Base-by-base conservation (phyloP, 2,888 invertebrate genomes). In the Buathra laborator region DNA sequence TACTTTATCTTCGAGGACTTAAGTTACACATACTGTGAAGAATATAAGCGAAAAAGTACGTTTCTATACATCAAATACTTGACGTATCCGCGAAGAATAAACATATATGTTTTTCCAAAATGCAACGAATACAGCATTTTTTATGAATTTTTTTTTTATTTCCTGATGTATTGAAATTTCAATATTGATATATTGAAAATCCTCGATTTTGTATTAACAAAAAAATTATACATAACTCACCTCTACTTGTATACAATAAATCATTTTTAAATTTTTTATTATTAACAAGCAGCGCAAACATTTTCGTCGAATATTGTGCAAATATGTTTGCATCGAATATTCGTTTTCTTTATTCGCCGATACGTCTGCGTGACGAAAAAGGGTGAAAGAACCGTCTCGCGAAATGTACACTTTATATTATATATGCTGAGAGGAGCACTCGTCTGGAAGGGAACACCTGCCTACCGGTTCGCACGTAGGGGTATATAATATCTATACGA, bases 401-500 rank as follows among this genome's bases (percentile, higher is more conserved):
- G 14, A 62, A 62, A 32, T 62, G 62, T 62, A 29, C n/a, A 48
- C 62, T 62, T 29, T 14, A 32, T 29, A 62, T 6, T 48, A n/a
- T 48, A 48, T 12, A 48, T 62, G 1, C 9, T 1, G n/a, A n/a
- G 62, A 32, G 62, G 32, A 32, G 62, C 62, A 7, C 62, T 32
- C 32, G 62, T 32, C 62, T 32, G 32, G 62, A 62, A 62, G 29
- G 29, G 59, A 64, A 37, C 59, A 78, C 68, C 59, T 68, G 68
- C 77, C 12, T 12, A 46, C 19, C 59, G 32, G 32, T 78, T 68
- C 46, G 70, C 46, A 14, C 68, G 51, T 24, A 32, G 56, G 56
- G 19, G 24, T 19, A 56, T 56, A 37, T 37, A 37, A 37, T 37
- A 24, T 4, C 1, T 56, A 24, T 78, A 59, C 70, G 44, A 78